A percentile compares a stretch with the other conserved stretches of the same genome.
phyloP scores from a whole-genome alignment of 2,888 invertebrate species.

The Ormyrus rosae region DNA sequence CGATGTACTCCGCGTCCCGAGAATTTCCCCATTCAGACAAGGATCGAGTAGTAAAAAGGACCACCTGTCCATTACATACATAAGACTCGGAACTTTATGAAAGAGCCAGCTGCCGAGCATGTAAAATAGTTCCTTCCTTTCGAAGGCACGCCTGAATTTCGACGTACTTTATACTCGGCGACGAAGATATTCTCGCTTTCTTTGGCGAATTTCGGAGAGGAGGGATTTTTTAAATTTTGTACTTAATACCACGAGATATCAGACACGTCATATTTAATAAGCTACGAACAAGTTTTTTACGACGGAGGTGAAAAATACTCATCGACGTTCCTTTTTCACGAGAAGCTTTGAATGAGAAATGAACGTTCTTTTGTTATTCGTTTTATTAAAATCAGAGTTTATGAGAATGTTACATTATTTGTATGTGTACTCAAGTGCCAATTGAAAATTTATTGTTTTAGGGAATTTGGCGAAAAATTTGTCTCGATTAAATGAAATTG shows the following conservation, averaged over 20 bases:
- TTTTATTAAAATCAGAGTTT: slow-evolving; percentile 33
- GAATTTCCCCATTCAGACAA: slow-evolving; percentile 7
- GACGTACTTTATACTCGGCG: neutral
- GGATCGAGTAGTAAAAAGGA: slow-evolving; percentile 18
- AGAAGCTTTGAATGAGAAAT: neutral
- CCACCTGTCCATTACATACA: slow-evolving; percentile 47
- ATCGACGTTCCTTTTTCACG: neutral
- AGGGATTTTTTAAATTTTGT: slow-evolving; percentile 51
- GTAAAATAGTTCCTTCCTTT: slow-evolving; percentile 37
- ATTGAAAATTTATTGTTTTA: slow-evolving; percentile 22
- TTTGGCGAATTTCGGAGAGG: neutral
- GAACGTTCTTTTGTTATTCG: neutral
- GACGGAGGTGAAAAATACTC: neutral
- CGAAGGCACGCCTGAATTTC: slow-evolving; percentile 6
- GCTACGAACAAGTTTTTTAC: neutral
- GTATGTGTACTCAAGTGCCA: slow-evolving; percentile 41
- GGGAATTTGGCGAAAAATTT: neutral
- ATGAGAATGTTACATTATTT: slow-evolving; percentile 48
- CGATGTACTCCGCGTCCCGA: slow-evolving; percentile 20
- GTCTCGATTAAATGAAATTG: neutral
- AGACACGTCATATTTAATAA: slow-evolving; percentile 3
- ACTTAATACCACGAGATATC: slow-evolving; percentile 44
- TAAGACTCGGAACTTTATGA: slow-evolving; percentile 30
- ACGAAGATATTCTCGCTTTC: neutral
- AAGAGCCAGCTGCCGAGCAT: slow-evolving; percentile 43